Conservation (phyloP, 2,888 invertebrate species). For the Caenorhabditis virilis region DNA sequence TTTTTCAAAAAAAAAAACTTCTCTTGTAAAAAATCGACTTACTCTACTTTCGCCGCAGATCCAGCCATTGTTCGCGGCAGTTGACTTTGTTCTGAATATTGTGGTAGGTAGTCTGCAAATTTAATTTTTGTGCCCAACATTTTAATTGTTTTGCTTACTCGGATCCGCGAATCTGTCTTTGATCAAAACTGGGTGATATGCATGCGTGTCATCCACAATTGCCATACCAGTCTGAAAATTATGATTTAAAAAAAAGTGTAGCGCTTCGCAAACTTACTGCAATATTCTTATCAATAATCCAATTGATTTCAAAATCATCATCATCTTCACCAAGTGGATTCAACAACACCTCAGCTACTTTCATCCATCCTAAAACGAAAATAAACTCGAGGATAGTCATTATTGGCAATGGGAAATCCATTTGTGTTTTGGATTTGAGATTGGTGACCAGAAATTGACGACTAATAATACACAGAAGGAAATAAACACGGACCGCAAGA, state of each 20-base stretch:
- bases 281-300: slow-evolving; percentile 56
- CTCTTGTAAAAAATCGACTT: no score
- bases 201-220: slow-evolving; percentile 47
- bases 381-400: slow-evolving; percentile 48
- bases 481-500: slow-evolving; percentile 51
- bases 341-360: slow-evolving; percentile 60
- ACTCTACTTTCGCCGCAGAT: slow-evolving; percentile 32
- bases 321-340: slow-evolving; percentile 67
- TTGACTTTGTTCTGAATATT: slow-evolving; percentile 24
- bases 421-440: slow-evolving; percentile 14
- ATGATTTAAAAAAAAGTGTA: no score
- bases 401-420: slow-evolving; percentile 49
- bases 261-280: background rate
- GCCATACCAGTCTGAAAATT: slow-evolving; percentile 51
- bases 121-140: no score
- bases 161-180: slow-evolving; percentile 47
- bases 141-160: no score
- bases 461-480: slow-evolving; percentile 43
- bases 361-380: slow-evolving; percentile 53
- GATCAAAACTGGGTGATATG: slow-evolving; percentile 27
- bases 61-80: slow-evolving; percentile 23
- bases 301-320: slow-evolving; percentile 62
- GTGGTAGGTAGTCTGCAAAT: slow-evolving; percentile 26
- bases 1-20: no score
- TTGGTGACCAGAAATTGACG: slow-evolving; percentile 38